phyloP scores from a whole-genome alignment of 2,888 invertebrate species.

The Amiota communis region DNA sequence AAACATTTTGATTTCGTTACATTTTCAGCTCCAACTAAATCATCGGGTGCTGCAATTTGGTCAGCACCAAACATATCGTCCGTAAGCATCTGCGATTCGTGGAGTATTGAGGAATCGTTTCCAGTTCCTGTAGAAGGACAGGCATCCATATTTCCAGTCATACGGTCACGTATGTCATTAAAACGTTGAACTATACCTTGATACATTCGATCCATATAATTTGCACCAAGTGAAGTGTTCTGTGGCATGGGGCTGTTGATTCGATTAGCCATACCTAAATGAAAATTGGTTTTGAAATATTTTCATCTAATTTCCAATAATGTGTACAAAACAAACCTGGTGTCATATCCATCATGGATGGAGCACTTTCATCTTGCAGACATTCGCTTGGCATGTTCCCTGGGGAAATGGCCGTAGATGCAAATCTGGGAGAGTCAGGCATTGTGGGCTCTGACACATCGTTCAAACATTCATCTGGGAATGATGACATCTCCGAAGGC shows the following conservation, averaged over 20 bases:
- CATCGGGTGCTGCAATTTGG: background rate
- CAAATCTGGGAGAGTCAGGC: slow-evolving; percentile 1
- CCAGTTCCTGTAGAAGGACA: background rate
- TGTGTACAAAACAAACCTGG: background rate
- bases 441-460: slow-evolving; percentile 18
- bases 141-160: slow-evolving; percentile 19
- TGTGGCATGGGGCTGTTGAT: too few relatives aligned
- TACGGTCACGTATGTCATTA: slow-evolving; percentile 22
- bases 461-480: slow-evolving; percentile 18
- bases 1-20: background rate
- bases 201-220: slow-evolving; percentile 39
- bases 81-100: background rate
- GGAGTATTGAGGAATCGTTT: background rate
- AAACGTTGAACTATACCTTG: slow-evolving; percentile 42
- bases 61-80: background rate
- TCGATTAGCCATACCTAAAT: too few relatives aligned
- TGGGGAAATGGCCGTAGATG: background rate
- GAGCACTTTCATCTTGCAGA: slow-evolving; percentile 1
- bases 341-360: background rate
- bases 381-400: background rate
- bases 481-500: slow-evolving; percentile 11
- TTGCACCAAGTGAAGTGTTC: background rate
- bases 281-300: background rate
- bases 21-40: background rate
- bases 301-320: background rate